phyloP scores from a whole-genome alignment of 2,888 invertebrate genomes.

The Lasioglossum zephyrum region DNA sequence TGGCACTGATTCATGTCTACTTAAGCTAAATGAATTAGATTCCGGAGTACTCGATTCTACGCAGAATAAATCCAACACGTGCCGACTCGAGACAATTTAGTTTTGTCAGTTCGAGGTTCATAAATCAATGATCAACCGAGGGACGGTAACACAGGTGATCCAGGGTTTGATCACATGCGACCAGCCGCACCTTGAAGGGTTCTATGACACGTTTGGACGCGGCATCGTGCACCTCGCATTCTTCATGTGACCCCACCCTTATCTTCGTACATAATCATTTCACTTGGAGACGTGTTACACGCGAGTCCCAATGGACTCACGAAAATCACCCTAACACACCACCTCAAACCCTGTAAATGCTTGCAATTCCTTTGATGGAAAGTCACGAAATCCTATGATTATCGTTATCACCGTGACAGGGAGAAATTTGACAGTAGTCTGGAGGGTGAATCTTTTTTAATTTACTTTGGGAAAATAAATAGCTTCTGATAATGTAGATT shows the following conservation, averaged over 20 bases:
- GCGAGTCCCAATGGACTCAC: slow-evolving; percentile 64
- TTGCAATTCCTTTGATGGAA: background rate
- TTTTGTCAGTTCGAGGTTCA: background rate
- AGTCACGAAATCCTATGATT: slow-evolving; percentile 23
- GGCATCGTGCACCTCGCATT: slow-evolving; percentile 54
- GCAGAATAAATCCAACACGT: background rate
- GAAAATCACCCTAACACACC: slow-evolving; percentile 43
- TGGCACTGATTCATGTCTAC: background rate
- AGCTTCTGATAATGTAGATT: no score
- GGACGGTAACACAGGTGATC: slow-evolving; percentile 19
- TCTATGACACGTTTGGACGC: slow-evolving; percentile 22
- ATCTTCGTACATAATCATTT: slow-evolving; percentile 68
- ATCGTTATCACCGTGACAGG: slow-evolving; percentile 15
- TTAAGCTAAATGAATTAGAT: background rate
- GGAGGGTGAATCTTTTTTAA: background rate
- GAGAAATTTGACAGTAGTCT: background rate
- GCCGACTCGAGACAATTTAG: background rate
- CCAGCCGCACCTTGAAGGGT: slow-evolving; percentile 59
- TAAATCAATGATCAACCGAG: slow-evolving; percentile 11
- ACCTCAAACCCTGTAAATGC: background rate
- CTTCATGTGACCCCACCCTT: slow-evolving; percentile 71
- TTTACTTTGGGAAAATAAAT: background rate
- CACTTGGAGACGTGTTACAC: slow-evolving; percentile 67
- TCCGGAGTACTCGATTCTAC: background rate
- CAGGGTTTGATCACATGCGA: slow-evolving; percentile 55